These are phyloP conservation scores for Pelecanoides urinatrix DNA, from an alignment of 2,113 vertebrate species.

Conservation along the genomic window DNA sequence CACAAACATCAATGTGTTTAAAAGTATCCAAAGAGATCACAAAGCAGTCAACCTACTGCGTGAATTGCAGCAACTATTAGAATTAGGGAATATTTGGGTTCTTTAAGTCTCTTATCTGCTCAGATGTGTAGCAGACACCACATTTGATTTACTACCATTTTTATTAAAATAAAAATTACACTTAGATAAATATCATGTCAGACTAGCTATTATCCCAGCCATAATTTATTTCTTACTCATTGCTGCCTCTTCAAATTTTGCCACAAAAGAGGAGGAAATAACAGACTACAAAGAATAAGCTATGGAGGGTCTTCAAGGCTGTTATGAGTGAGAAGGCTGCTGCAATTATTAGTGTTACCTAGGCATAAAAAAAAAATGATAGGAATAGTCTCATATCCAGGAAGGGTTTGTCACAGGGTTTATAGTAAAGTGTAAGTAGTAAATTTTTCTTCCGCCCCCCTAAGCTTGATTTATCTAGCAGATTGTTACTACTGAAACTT, in stretches of 20 bases:
- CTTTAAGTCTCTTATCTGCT: not conserved
- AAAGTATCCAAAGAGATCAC: not conserved
- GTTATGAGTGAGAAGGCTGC: not conserved
- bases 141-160: not conserved
- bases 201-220: not conserved
- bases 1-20: not conserved
- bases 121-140: not conserved
- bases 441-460: not conserved
- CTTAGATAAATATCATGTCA: not conserved
- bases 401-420: not conserved
- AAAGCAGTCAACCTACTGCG: not conserved
- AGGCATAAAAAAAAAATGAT: not conserved
- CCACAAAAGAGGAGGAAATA: not conserved
- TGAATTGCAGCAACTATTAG: not conserved
- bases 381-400: not conserved
- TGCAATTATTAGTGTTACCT: not conserved
- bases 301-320: not conserved
- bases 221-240: not conserved
- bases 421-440: not conserved
- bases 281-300: not conserved
- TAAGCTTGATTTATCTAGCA: not conserved
- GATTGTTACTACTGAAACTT: not conserved
- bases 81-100: not conserved
- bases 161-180: slow-evolving; percentile 9
- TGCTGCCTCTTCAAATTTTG: not conserved